Evolutionary conservation across 1,140 invertebrate species (phyloP), one percentile per base, ranked within the genome.

Genomic region (Diploscapter pachys): DNA sequence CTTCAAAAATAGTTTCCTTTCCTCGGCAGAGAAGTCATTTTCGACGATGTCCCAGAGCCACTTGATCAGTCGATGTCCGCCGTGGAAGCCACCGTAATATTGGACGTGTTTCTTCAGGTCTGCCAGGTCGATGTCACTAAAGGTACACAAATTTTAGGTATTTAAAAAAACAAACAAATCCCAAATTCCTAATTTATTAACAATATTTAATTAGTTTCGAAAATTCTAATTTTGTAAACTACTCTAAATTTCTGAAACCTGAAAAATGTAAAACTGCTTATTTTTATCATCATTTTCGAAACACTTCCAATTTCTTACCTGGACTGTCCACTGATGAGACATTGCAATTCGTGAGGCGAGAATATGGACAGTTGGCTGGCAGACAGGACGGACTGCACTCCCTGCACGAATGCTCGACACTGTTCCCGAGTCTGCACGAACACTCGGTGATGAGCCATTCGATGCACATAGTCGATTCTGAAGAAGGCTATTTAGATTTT

Each of bases 31-130:
- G 86, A 99, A 98, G 87, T 99, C 96, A 82, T 93, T 92, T 81
- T 96, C 93, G 51, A 99, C 87, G 79, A 99, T 94, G 87, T 98
- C 94, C 97, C 97, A 99, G 9, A 99, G 88, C 97, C 97, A 99
- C 82, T 92, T 92, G 11, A 99, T 92, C 57, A 99, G 94, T 78
- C 94, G 89, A 88, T 99, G 97, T 77, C 93, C 96, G 87, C 96
- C 94, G 86, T 99, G 96, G 87, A 98, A 99, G 4, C 97, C 97
- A 56, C 96, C 97, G 88, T 96, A 99, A 88, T 99, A 99, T 87
- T 96, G 93, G 3, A 95, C 98, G 87, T 98, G 91, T 80, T 82
- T 77, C 51, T 73, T 59, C n/a, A 85, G 61, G 65, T 85, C 83
- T 3, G 63, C 63, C 61, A 85, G 56, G 68, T 85, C 83, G 68